phyloP scores from a whole-genome alignment of 2,888 invertebrate genomes.

The Sesia bembeciformis region DNA sequence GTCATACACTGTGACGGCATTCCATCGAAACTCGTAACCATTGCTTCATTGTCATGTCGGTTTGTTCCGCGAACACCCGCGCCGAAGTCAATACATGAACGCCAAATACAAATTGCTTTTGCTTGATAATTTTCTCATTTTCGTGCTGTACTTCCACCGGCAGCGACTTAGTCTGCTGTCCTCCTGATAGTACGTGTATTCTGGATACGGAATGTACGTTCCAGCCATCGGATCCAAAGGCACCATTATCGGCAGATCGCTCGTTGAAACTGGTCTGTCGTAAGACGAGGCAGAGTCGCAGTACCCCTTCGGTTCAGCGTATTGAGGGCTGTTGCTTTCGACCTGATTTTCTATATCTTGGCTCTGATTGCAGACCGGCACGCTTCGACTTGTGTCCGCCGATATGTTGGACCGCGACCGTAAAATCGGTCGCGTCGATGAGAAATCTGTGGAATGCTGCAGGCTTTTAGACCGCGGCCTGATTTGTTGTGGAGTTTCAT shows the following conservation, averaged over 20 bases:
- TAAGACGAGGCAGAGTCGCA: slow-evolving; percentile 41
- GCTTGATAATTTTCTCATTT: slow-evolving; percentile 30
- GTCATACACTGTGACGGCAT: slow-evolving; percentile 63
- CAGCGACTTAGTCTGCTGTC: slow-evolving; percentile 37
- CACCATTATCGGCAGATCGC: slow-evolving; percentile 52
- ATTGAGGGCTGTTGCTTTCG: slow-evolving; percentile 51
- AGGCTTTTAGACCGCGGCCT: slow-evolving; percentile 44
- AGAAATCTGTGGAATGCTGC: slow-evolving; percentile 50
- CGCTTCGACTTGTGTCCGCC: slow-evolving; percentile 61
- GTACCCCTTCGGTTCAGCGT: slow-evolving; percentile 49
- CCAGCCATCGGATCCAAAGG: slow-evolving; percentile 50
- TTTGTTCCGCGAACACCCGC: slow-evolving; percentile 25
- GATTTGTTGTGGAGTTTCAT: slow-evolving; percentile 36
- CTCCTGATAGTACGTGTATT: slow-evolving; percentile 53
- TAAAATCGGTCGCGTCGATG: slow-evolving; percentile 46
- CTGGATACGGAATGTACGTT: slow-evolving; percentile 55
- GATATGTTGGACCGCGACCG: slow-evolving; percentile 60
- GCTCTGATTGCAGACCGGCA: slow-evolving; percentile 60
- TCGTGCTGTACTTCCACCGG: slow-evolving; percentile 38
- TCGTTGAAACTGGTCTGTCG: slow-evolving; percentile 49
- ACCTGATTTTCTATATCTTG: slow-evolving; percentile 41
- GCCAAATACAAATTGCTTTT: slow-evolving; percentile 66
- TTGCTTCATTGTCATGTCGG: slow-evolving; percentile 18
- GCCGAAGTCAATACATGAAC: slow-evolving; percentile 62
- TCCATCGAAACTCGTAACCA: slow-evolving; percentile 67